Evolutionary conservation across 2,888 invertebrate genomes (phyloP), one percentile per base, ranked within the genome.

Genomic region (Acronicta aceris): DNA sequence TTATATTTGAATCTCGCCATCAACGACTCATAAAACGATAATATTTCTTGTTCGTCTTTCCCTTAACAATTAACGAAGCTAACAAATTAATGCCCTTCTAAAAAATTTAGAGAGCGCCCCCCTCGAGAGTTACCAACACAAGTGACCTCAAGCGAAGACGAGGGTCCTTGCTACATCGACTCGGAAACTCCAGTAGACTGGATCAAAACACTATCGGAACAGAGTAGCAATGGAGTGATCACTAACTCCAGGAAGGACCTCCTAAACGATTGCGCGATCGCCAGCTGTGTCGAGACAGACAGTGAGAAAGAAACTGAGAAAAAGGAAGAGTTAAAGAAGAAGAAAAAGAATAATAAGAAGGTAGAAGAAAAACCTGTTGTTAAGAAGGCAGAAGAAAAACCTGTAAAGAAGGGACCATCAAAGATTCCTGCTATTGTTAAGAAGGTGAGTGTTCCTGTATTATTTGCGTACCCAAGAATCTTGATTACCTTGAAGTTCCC

Each of bases 61-160:
- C n/a, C n/a, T n/a, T n/a, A n/a, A n/a, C n/a, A n/a, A n/a, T n/a
- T n/a, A n/a, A n/a, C n/a, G n/a, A n/a, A n/a, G n/a, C n/a, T n/a
- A n/a, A n/a, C n/a, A n/a, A 27, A 27, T 27, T 33, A 12, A 33
- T 12, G 33, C 30, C 9, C 1, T 33, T 1, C 9, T 30, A 5
- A 27, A 27, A 30, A 33, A 79, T 93, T 85, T 47, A 95, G 96
- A 73, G 96, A 96, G 73, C 90, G 95, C 0, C 79, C 91, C 0
- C 94, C 95, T 41, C 90, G 96, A 21, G 95, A 95, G 46, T 77
- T 96, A 0, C 96, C 96, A 1, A 90, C 88, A 0, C 89, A 87
- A 68, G 81, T 90, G 40, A 80, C 91, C 16, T 95, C 94, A 0
- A 95, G 95, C 65, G 93, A 95, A 76, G 95, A 95, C 64, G 95